Evolutionary conservation across 2,888 invertebrate genomes (phyloP).

Genomic region (Spodoptera exigua): DNA sequence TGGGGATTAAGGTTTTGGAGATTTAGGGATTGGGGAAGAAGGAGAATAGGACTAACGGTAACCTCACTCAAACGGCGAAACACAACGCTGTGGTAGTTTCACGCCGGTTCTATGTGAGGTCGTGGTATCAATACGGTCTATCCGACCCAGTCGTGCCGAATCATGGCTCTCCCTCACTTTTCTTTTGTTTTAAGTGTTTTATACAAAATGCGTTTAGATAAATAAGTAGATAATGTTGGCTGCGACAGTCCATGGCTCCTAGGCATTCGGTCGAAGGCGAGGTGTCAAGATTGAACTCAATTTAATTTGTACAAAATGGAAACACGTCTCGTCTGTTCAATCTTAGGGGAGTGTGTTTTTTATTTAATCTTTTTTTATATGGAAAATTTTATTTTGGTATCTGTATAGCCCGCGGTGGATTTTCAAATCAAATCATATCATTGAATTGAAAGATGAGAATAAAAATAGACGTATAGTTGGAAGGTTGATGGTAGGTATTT

Average conservation of each 20-base stretch:
- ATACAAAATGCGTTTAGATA: slow-evolving; percentile 11
- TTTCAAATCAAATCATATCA: slow-evolving; percentile 13
- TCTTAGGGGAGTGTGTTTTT: slow-evolving; percentile 53
- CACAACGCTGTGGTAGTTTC: too few species aligned
- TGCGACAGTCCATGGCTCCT: slow-evolving; percentile 53
- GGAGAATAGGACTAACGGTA: too few species aligned
- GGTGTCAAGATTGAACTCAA: slow-evolving; percentile 59
- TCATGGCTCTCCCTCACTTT: too few species aligned
- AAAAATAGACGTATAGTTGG: too few species aligned
- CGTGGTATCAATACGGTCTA: too few species aligned
- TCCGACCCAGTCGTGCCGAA: too few species aligned
- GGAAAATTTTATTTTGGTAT: slow-evolving; percentile 55
- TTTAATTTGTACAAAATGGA: slow-evolving; percentile 73
- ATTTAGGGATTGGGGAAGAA: too few species aligned
- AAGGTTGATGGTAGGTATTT: too few species aligned
- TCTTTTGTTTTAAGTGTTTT: too few species aligned
- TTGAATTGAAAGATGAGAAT: slow-evolving; percentile 16
- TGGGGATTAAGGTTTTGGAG: too few species aligned
- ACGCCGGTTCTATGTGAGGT: too few species aligned
- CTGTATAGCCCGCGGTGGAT: slow-evolving; percentile 5
- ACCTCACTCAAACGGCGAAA: too few species aligned
- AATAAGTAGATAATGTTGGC: slow-evolving; percentile 35
- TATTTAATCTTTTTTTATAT: slow-evolving; percentile 54
- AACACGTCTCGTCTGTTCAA: slow-evolving; percentile 56
- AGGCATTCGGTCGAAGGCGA: slow-evolving; percentile 60